phyloP scores from a whole-genome alignment of 2,797 vertebrate species.

The Leuciscus waleckii region DNA sequence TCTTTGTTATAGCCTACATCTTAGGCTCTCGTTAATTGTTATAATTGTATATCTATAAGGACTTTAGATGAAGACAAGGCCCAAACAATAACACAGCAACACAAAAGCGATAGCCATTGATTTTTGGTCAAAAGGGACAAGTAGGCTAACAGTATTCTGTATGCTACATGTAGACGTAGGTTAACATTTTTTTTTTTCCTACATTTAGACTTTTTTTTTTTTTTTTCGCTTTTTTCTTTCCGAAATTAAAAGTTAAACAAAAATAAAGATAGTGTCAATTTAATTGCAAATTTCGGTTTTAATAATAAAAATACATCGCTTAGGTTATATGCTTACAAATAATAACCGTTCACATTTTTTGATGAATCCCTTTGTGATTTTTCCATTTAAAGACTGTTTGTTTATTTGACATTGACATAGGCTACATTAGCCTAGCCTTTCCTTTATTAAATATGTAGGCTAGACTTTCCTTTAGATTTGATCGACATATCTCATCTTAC shows the following conservation, averaged over 20 bases:
- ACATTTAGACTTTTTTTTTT: no score
- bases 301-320: neutral
- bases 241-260: no score
- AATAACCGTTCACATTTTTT: neutral
- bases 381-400: neutral
- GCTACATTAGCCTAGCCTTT: constrained; percentile 22
- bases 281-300: neutral
- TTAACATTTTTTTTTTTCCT: no score
- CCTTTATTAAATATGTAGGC: neutral
- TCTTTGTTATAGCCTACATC: neutral
- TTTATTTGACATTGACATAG: neutral
- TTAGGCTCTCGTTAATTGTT: neutral
- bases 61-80: constrained; percentile 28
- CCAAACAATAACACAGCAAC: neutral
- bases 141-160: neutral
- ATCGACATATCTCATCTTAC: neutral
- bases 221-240: neutral
- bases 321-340: neutral
- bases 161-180: no score
- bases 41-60: neutral
- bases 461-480: neutral
- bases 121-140: constrained; percentile 1
- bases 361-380: neutral
- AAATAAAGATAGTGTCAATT: neutral
- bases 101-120: neutral